These are phyloP conservation scores for Stegastes partitus DNA, from an alignment of 2,113 vertebrate genomes.

Conservation along the genomic window DNA sequence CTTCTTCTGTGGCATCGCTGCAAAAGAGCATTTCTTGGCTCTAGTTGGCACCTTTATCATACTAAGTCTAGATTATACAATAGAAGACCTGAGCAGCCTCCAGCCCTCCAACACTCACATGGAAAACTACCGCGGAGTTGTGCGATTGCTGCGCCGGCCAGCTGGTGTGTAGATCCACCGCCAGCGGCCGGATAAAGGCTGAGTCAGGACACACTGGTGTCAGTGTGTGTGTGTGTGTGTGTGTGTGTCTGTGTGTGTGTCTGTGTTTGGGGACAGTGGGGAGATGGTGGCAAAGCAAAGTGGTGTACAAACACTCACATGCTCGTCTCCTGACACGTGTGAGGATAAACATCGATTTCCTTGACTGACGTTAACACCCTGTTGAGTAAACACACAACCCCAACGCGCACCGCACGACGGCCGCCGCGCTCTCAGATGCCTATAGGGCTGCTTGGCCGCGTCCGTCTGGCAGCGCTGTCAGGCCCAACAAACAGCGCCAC, in stretches of 20 bases:
- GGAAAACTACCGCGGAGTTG: slow-evolving; percentile 67
- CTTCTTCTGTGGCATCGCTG: too few species aligned
- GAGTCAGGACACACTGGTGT: slow-evolving; percentile 58
- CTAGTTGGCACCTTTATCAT: too few species aligned
- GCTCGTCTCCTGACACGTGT: slow-evolving; percentile 64
- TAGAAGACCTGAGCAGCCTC: slow-evolving; percentile 47
- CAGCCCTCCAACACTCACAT: slow-evolving; percentile 47
- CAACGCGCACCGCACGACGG: slow-evolving; percentile 16
- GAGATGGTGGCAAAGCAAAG: slow-evolving; percentile 81
- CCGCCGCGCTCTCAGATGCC: slow-evolving; percentile 36
- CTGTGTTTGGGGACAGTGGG: slow-evolving; percentile 77
- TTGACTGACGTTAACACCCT: slow-evolving; percentile 77
- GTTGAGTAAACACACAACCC: slow-evolving; percentile 79
- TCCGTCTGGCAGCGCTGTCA: slow-evolving; percentile 5
- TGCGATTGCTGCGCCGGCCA: slow-evolving; percentile 35
- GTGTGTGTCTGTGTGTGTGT: slow-evolving; percentile 51
- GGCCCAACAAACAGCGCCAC: slow-evolving; percentile 63
- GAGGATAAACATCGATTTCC: slow-evolving; percentile 78
- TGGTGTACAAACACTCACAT: slow-evolving; percentile 59
- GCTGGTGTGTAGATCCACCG: slow-evolving; percentile 36
- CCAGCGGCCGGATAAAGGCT: slow-evolving; percentile 56
- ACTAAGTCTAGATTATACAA: slow-evolving; percentile 37
- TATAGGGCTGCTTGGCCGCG: slow-evolving; percentile 12
- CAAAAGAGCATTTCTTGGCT: too few species aligned
- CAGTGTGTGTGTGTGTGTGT: slow-evolving; percentile 50